Base-by-base conservation (phyloP, 2,113 vertebrate genomes). In the Lutjanus erythropterus region DNA sequence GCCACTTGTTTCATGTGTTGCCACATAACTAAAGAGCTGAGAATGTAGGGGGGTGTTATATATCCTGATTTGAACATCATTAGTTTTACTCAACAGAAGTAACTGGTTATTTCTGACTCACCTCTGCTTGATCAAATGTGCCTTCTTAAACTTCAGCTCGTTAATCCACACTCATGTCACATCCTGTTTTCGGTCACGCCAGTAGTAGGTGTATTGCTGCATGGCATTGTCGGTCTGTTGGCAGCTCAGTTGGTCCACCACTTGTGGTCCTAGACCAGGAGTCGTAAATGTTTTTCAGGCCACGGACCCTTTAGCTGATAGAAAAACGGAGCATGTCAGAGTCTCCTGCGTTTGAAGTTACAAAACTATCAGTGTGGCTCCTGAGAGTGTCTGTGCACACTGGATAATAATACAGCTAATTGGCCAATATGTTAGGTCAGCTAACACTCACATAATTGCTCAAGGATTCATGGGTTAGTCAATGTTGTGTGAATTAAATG, bases 1-100 rank as follows among this genome's bases (percentile, higher is more conserved):
- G 33, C 47, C 27, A 25, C 37, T 62, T 79, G 47, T 82, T 79
- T 86, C 42, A 67, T 81, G 62, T 83, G 62, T 18, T 76, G 71
- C 37, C 33, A 64, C 29, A 62, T 72, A 46, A 71, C 53, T 71
- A 16, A 65, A 72, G 25, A 75, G 21, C 12, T 49, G 16, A 21
- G 52, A 80, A 31, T 47, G n/a, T 71, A 12, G 42, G 23, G 47
- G 27, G 74, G 19, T 11, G 16, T 56, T 41, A 21, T 44, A 47
- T 25, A 46, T 31, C 1, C 31, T 12, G 41, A 6, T 16, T 37
- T 72, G 9, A 59, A 67, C 52, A 64, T 49, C 33, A 59, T 9
- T 42, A 60, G n/a, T 27, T 37, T 3, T n/a, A 70, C 2, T 62
- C 42, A 37, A 19, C 25, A 70, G 29, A 55, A 5, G 16, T 29